phyloP scores from a whole-genome alignment of 2,113 vertebrate species.

The Callipepla squamata region DNA sequence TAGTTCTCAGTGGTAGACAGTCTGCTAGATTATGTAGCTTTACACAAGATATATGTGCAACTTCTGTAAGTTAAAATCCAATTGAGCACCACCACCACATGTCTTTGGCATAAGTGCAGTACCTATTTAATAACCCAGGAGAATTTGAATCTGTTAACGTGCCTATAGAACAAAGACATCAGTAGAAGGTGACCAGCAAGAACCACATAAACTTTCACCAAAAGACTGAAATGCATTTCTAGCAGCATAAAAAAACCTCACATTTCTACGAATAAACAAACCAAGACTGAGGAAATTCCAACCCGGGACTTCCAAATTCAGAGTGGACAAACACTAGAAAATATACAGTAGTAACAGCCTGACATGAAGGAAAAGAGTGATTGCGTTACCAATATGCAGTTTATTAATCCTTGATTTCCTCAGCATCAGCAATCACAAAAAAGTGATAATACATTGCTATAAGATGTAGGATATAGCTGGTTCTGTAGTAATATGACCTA shows the following conservation, averaged over 20 bases:
- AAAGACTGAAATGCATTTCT: background rate
- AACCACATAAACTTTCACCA: background rate
- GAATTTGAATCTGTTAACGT: background rate
- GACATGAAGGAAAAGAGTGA: background rate
- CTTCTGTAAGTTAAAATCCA: background rate
- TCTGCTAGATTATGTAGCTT: background rate
- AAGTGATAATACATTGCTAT: background rate
- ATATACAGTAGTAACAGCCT: background rate
- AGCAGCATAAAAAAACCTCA: background rate
- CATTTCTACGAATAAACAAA: background rate
- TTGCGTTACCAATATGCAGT: background rate
- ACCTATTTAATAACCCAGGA: background rate
- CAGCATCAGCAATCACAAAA: background rate
- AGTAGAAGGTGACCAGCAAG: background rate
- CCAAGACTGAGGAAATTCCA: background rate
- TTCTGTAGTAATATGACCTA: background rate
- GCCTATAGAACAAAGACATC: background rate
- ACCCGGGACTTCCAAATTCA: background rate
- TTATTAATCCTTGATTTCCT: background rate
- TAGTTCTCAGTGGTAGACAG: background rate
- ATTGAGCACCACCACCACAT: background rate
- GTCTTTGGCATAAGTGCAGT: background rate
- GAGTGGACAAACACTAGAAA: background rate
- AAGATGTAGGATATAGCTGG: background rate
- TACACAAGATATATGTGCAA: background rate